These are phyloP conservation scores for Periophthalmus magnuspinnatus DNA, from an alignment of 2,797 vertebrate species.

Conservation along the genomic window DNA sequence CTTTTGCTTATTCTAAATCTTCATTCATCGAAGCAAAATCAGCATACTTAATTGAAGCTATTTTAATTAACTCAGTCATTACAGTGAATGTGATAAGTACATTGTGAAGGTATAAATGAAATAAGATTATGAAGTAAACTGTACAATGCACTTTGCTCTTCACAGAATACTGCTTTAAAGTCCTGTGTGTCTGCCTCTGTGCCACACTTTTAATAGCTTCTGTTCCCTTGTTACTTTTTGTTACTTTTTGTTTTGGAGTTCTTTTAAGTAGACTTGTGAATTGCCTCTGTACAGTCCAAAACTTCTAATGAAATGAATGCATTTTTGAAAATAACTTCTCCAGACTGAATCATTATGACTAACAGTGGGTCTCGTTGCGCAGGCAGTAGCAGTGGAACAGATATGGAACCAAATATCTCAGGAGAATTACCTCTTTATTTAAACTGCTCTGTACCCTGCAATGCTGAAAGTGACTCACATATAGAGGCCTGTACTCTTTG, in stretches of 20 bases:
- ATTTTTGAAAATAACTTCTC: constrained; percentile 54
- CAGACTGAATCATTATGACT: constrained; percentile 53
- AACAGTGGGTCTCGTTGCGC: constrained; percentile 33
- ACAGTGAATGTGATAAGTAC: neutral
- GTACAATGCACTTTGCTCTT: neutral
- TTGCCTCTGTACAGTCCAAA: constrained; percentile 34
- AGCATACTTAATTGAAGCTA: no score
- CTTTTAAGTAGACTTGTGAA: constrained; percentile 40
- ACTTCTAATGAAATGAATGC: constrained; percentile 50
- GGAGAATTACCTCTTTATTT: constrained; percentile 47
- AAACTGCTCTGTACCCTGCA: constrained; percentile 33
- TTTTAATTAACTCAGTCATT: no score
- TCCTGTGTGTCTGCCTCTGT: neutral
- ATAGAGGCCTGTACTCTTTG: constrained; percentile 30
- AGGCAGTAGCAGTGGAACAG: neutral
- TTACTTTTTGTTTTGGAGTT: neutral
- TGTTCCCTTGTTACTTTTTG: neutral
- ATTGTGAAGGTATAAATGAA: neutral
- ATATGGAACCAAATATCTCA: constrained; percentile 44
- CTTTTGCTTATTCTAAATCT: no score
- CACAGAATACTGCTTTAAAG: neutral
- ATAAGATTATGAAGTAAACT: neutral
- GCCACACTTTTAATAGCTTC: constrained; percentile 35
- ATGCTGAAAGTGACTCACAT: constrained; percentile 16
- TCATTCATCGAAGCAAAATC: no score